Evolutionary conservation across 1,140 invertebrate species (phyloP), one percentile per base, ranked within the genome.

Genomic region (Anastatus disparis): DNA sequence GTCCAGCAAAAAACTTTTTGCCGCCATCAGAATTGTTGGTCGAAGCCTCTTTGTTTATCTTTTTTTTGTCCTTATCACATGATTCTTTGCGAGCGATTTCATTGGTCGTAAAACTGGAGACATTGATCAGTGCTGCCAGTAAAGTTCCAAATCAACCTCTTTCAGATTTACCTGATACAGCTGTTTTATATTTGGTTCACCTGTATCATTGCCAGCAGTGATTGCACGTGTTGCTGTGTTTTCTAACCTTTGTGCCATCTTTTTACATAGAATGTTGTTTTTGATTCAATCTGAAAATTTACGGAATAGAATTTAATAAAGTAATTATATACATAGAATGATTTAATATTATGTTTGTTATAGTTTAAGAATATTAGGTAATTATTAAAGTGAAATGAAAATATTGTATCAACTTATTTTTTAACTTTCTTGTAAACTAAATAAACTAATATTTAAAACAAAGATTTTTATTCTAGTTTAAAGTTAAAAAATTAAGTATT

Each of bases 201-300:
- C 10, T 29, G 13, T 17, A n/a, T 17, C 8, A 38, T 66, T 66
- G 52, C 20, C 65, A 59, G 29, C 40, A 38, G 20, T 59, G 53
- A 48, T 26, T 38, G 3, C 29, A 58, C 53, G 53, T 62, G 56
- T 44, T 38, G 38, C 3, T 44, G 40, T 9, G 13, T 31, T 22
- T 20, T 69, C 46, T 69, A 69, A 69, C 66, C 66, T 69, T 48
- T 53, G n/a, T 53, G 35, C n/a, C 6, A 44, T 26, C 50, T 42
- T 27, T 38, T 50, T 42, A n/a, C 3, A 44, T 24, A 9, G 24
- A 22, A 20, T 22, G 8, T 48, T 48, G 46, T 46, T 26, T 29
- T 17, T 10, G 7, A 35, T 15, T 58, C 48, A 62, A 69, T 69
- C 66, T 69, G 66, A 35, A 69, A 69, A 53, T 40, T 40, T 42